Evolutionary conservation across 1,140 invertebrate genomes (phyloP).

Genomic region (Lineus longissimus): DNA sequence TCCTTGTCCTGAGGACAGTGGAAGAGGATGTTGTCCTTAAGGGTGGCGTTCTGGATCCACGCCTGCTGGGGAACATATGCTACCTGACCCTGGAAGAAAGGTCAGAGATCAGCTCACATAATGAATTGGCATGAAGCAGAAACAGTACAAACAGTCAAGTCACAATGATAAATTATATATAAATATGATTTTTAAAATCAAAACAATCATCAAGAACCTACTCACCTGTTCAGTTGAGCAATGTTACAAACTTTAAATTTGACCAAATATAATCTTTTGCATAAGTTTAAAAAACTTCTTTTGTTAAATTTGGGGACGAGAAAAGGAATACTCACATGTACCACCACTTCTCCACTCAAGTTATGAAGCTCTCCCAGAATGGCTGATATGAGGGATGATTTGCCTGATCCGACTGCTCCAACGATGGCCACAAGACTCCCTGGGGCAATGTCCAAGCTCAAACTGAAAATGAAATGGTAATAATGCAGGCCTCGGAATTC

Average conservation of each 20-base stretch:
- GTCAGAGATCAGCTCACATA: too few species aligned
- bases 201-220: too few species aligned
- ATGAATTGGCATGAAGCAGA: too few species aligned
- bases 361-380: slow-evolving; percentile 85
- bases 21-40: slow-evolving; percentile 80
- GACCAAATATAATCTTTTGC: too few species aligned
- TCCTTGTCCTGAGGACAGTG: slow-evolving; percentile 57
- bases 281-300: too few species aligned
- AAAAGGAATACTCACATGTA: slow-evolving; percentile 53
- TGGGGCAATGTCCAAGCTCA: slow-evolving; percentile 17
- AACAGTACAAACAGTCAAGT: too few species aligned
- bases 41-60: slow-evolving; percentile 76
- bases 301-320: too few species aligned
- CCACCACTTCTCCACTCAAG: slow-evolving; percentile 71
- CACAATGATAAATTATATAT: too few species aligned
- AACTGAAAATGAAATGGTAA: slow-evolving; percentile 10
- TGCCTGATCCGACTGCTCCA: slow-evolving; percentile 81
- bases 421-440: slow-evolving; percentile 70
- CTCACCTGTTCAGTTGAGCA: too few species aligned
- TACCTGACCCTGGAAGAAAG: slow-evolving; percentile 46
- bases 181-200: too few species aligned
- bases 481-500: too few species aligned
- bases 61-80: slow-evolving; percentile 78
- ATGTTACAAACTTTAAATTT: too few species aligned
- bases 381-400: slow-evolving; percentile 79